Base-by-base conservation (phyloP, 2,888 invertebrate species). In the Athalia cordata region DNA sequence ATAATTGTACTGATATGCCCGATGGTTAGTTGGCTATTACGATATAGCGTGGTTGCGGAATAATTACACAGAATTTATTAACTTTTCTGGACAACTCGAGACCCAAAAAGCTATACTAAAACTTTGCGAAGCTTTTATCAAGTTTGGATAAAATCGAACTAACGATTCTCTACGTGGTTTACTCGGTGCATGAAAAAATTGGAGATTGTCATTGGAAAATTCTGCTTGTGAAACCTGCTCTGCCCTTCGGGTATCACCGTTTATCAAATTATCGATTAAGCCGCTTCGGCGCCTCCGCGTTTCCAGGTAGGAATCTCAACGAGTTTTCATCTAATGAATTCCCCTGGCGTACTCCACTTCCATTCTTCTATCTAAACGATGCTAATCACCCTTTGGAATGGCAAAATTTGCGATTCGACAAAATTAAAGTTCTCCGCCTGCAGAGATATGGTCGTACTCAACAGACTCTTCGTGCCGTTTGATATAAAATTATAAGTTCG, bases 311-410 rank as follows among this genome's bases (percentile, higher is more conserved):
- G 68, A 68, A 68, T 68, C 13, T 52, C 11, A 68, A 68, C n/a
- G 67, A 68, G 52, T 68, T 68, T 52, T 29, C n/a, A 52, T 43
- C 43, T 52, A 29, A 52, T 68, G 55, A 55, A 68, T 68, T 68
- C 68, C 68, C 43, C 43, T n/a, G 6, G 11, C 68, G 55, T 68
- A 52, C 47, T 47, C 72, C 57, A 47, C 47, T 72, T 59, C 15
- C 72, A 72, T 59, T 72, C 13, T 59, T 72, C 47, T 59, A 59
- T 59, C 59, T 59, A 57, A 72, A 47, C 13, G 59, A 72, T 47
- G 57, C 59, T 57, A 11, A 72, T 72, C 72, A 59, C 59, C 59
- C 8, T 72, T 72, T 45, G 13, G 13, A 57, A 59, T 7, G 72
- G 11, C 15, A 6, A 72, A 72, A 72, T 72, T 59, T 13, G 47